phyloP scores from a whole-genome alignment of 1,140 invertebrate species.

The Popillia japonica region DNA sequence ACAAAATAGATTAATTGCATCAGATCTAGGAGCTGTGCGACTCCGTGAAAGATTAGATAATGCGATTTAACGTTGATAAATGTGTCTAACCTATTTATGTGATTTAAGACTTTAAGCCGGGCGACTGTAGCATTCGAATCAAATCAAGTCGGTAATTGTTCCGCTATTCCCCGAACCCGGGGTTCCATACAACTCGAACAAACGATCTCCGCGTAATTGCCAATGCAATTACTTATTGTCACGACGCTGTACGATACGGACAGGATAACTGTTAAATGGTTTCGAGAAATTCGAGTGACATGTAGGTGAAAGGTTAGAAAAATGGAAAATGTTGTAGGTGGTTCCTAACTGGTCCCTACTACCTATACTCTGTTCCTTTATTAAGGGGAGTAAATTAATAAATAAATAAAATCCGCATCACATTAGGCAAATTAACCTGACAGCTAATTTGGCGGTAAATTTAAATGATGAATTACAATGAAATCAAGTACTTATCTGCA shows the following conservation, averaged over 20 bases:
- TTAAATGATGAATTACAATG: too few relatives aligned
- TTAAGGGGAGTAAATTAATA: too few relatives aligned
- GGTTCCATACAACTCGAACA: neutral
- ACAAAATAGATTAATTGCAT: slow-evolving; percentile 36
- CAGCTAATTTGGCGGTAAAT: too few relatives aligned
- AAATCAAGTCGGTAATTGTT: slow-evolving; percentile 4
- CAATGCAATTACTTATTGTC: slow-evolving; percentile 2
- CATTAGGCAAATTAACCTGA: too few relatives aligned
- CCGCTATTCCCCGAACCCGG: neutral
- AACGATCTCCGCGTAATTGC: neutral
- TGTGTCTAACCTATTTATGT: slow-evolving; percentile 31
- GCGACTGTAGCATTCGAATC: neutral
- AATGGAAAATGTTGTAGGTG: too few relatives aligned
- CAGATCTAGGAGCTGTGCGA: neutral
- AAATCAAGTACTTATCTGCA: too few relatives aligned
- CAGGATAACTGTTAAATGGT: neutral
- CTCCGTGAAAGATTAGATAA: slow-evolving; percentile 36
- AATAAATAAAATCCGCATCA: too few relatives aligned
- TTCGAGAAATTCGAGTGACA: neutral
- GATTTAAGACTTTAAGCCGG: slow-evolving; percentile 26
- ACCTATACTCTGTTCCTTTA: too few relatives aligned
- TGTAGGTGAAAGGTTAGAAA: neutral
- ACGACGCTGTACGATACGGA: neutral
- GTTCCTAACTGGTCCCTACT: too few relatives aligned
- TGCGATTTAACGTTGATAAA: slow-evolving; percentile 35